Conservation (phyloP, 2,797 vertebrate genomes). For the Lacerta viridis region DNA sequence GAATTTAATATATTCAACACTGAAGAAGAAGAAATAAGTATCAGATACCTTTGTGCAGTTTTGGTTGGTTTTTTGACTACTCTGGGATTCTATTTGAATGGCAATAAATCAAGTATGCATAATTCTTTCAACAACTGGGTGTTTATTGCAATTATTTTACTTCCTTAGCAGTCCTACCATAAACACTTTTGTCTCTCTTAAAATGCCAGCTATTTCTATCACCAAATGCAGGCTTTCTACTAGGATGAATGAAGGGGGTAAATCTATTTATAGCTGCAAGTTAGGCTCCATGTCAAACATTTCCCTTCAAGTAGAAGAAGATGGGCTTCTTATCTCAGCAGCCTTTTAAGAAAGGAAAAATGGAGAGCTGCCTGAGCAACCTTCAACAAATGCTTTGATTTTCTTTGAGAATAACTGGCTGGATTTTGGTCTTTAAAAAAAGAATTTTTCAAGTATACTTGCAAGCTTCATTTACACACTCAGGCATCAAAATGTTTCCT, state of each 20-base stretch:
- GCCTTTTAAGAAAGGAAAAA: constrained; percentile 16
- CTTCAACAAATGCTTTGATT: constrained; percentile 19
- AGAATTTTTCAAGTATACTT: background rate
- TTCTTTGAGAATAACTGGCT: constrained; percentile 6
- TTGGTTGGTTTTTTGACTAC: no score
- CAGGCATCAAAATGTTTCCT: background rate
- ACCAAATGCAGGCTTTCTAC: background rate
- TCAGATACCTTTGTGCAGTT: background rate
- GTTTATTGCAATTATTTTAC: constrained; percentile 14
- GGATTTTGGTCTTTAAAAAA: background rate
- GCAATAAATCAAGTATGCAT: background rate
- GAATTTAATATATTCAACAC: background rate
- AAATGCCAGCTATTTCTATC: constrained; percentile 8
- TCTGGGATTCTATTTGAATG: background rate
- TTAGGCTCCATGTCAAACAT: constrained; percentile 20
- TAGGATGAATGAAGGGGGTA: background rate
- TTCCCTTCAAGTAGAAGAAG: constrained; percentile 16
- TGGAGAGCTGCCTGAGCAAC: constrained; percentile 4
- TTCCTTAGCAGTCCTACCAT: background rate
- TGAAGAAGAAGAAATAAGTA: background rate
- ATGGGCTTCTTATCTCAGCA: constrained; percentile 13
- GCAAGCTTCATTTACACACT: background rate
- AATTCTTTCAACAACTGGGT: background rate
- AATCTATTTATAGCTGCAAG: constrained; percentile 33
- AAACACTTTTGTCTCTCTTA: background rate